Conservation (phyloP, 2,888 invertebrate genomes). For the Eilema caniola region DNA sequence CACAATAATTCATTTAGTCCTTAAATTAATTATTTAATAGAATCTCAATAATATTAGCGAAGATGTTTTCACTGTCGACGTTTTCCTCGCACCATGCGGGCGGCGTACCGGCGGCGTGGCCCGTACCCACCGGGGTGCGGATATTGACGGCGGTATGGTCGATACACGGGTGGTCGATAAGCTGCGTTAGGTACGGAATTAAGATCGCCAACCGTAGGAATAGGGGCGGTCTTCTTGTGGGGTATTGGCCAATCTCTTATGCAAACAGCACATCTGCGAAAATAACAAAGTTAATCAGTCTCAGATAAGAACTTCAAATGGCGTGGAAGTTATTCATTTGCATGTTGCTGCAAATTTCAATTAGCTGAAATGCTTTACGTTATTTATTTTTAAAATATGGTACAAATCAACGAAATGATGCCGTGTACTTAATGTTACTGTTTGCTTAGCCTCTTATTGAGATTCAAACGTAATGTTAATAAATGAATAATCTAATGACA, state of each 20-base stretch:
- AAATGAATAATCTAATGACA: neutral
- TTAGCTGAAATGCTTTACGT: too few species aligned
- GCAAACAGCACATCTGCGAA: constrained; percentile 76
- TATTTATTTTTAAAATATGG: too few species aligned
- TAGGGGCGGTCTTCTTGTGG: constrained; percentile 36
- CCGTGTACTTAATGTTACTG: too few species aligned
- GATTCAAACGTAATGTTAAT: too few species aligned
- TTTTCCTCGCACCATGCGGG: constrained; percentile 62
- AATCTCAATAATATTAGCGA: constrained; percentile 33
- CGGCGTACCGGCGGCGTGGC: constrained; percentile 20
- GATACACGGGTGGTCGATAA: constrained; percentile 44
- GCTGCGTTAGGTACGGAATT: constrained; percentile 71
- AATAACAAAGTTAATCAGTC: constrained; percentile 3
- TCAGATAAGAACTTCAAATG: too few species aligned
- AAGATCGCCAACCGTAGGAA: constrained; percentile 61
- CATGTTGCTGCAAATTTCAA: too few species aligned
- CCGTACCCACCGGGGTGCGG: neutral
- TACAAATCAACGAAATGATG: too few species aligned
- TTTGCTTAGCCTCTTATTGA: too few species aligned
- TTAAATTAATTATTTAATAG: constrained; percentile 37
- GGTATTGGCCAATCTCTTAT: constrained; percentile 70
- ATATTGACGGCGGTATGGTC: constrained; percentile 41
- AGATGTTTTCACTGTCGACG: constrained; percentile 54
- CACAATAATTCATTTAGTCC: constrained; percentile 44
- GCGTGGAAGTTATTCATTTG: too few species aligned